These are phyloP conservation scores for Sepiola atlantica DNA, from an alignment of 2,888 invertebrate genomes.

Conservation along the genomic window DNA sequence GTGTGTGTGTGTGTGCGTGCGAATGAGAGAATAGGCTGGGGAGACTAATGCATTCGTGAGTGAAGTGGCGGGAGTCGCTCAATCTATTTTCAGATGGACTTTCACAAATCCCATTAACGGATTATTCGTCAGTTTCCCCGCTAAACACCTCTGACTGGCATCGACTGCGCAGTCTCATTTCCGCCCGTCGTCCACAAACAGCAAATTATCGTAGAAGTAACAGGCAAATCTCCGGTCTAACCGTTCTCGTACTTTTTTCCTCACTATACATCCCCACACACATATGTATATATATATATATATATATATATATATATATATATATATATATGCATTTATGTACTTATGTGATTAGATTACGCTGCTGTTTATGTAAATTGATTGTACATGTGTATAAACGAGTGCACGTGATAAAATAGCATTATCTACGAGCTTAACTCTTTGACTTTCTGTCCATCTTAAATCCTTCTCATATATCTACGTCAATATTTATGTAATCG, in stretches of 20 bases:
- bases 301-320: no score
- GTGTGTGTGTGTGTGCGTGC: neutral
- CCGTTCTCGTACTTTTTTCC: neutral
- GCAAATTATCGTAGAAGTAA: neutral
- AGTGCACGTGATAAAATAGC: neutral
- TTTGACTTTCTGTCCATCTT: neutral
- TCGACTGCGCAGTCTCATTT: neutral
- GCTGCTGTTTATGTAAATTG: neutral
- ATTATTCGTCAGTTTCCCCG: neutral
- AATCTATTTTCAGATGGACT: neutral
- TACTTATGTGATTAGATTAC: neutral
- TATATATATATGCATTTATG: neutral
- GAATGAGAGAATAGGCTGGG: neutral
- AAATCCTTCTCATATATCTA: neutral
- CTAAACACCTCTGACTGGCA: neutral
- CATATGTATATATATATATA: no score
- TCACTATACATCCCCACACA: no score
- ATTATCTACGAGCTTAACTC: no score
- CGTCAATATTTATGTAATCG: neutral
- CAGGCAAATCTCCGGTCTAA: neutral
- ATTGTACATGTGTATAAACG: neutral
- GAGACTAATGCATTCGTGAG: neutral
- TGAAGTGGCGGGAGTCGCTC: neutral
- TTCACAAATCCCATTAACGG: constrained; percentile 32
- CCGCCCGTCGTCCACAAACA: neutral